Evolutionary conservation across 2,113 vertebrate genomes (phyloP).

Genomic region (Cebidichthys violaceus): DNA sequence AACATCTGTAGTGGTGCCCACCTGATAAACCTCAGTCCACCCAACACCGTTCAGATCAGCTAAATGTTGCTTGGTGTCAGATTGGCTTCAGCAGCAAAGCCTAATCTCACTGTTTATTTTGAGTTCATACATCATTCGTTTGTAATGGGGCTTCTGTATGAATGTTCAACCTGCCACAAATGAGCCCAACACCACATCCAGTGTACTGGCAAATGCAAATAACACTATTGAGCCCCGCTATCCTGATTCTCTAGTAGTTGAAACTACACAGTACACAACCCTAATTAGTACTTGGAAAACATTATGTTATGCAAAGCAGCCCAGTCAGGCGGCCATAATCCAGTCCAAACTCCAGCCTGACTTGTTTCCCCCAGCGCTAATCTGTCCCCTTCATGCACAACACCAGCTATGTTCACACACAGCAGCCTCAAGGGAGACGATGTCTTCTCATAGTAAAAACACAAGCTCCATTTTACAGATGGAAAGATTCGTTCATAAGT

Average conservation of each 20-base stretch:
- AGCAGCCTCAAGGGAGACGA: conserved; percentile 1
- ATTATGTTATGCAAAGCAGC: conserved; percentile 13
- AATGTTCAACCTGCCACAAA: not conserved
- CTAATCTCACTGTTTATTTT: too few species aligned
- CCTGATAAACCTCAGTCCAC: not conserved
- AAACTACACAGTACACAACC: not conserved
- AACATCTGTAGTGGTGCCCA: not conserved
- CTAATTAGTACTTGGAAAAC: conserved; percentile 14
- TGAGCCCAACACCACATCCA: not conserved
- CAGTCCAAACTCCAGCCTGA: conserved; percentile 24
- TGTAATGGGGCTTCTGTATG: not conserved
- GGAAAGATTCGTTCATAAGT: not conserved
- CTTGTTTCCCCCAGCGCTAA: conserved; percentile 1
- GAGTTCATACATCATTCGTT: too few species aligned
- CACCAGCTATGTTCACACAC: conserved; percentile 16
- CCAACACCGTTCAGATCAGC: not conserved
- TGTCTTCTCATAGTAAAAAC: not conserved
- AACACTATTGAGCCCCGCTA: not conserved
- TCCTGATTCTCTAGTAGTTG: conserved; percentile 3
- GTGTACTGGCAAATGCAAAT: not conserved
- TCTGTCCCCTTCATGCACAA: conserved; percentile 17
- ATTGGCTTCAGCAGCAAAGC: not conserved
- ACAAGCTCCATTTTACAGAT: not conserved
- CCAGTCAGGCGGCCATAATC: conserved; percentile 56
- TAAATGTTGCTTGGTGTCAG: not conserved